Evolutionary conservation across 2,888 invertebrate species (phyloP), one percentile per base, ranked within the genome.

Genomic region (Polyommatus iphigenia): DNA sequence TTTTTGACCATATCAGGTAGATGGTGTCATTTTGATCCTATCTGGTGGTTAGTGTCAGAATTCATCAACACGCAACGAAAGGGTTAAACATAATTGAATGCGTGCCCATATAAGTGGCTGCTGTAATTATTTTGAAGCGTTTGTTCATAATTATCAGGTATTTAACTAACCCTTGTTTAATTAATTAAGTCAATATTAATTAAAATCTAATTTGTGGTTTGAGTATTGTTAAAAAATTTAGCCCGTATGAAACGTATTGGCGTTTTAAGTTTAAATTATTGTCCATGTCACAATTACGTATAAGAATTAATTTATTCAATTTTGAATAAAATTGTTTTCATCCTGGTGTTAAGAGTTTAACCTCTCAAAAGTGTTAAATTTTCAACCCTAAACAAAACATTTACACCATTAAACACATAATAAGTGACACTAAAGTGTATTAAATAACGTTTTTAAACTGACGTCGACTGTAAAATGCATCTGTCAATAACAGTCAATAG

Each of bases 401-500:
- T 83, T 87, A 87, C 86, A 88, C 82, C 85, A 86, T 85, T 85
- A 82, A 82, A 83, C 83, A 85, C 15, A 67, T 67, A 67, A 62
- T 87, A 87, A 85, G 67, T 36, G 73, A 73, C 77, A 59, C 20
- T 90, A 32, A 54, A 36, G 41, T 75, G 46, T 75, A 75, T 75
- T 75, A 75, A 75, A 75, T 75, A 29, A 29, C 8, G 24, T 75
- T 75, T 75, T 75, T 90, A 90, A 88, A 86, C 89, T 89, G 87
- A 90, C 85, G 81, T 91, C 90, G 90, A 86, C 86, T 91, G 88
- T 88, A 86, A 89, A 92, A 92, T 90, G 85, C 85, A 84, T 85
- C 83, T 90, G 90, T 91, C 91, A 89, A 89, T 90, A 81, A 79
- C 87, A 89, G 84, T 87, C 86, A 73, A 73, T 78, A 36, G 24